Evolutionary conservation across 1,140 invertebrate species (phyloP), one percentile per base, ranked within the genome.

Genomic region (Heterodera schachtii): DNA sequence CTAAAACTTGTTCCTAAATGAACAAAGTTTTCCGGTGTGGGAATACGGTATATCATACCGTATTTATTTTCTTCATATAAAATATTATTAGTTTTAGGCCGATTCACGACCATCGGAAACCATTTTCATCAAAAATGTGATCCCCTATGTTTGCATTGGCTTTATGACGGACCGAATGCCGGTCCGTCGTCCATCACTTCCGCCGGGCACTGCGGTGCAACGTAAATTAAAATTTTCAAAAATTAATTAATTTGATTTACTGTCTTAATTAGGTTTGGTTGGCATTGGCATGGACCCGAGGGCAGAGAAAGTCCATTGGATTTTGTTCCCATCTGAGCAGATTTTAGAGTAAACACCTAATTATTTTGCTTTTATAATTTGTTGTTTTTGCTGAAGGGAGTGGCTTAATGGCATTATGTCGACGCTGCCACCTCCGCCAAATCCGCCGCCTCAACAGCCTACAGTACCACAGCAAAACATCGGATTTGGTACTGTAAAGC

Each of bases 241-340:
- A 7, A 8, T 52, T 31, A 31, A 31, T 31, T 31, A 31, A 31
- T 31, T 31, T 31, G 31, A 31, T 31, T 31, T 31, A 31, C 31
- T 31, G 31, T 31, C 31, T 31, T 31, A 31, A 31, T 6, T 19
- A 71, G 69, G 69, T 75, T 69, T 87, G n/a, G 87, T 87, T 46
- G 86, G 88, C 57, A 89, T 87, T 74, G 86, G 86, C 67, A 86
- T 87, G 87, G 86, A 87, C 77, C 82, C 86, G n/a, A 73, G 75
- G 13, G 87, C 83, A 6, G 85, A 87, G 46, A 89, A 87, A 67
- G 87, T 87, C 67, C 86, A 89, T 49, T 87, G 86, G 86, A 67
- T 87, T 41, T 52, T 87, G 16, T 87, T 87, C 73, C 73, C 75
- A 75, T 89, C 87, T 31, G 86, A 87, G 73, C 52, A 77, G 31